A percentile compares a stretch with the other conserved stretches of the same genome.
phyloP scores from a whole-genome alignment of 2,888 invertebrate species.

The Pseudococcus longispinus region DNA sequence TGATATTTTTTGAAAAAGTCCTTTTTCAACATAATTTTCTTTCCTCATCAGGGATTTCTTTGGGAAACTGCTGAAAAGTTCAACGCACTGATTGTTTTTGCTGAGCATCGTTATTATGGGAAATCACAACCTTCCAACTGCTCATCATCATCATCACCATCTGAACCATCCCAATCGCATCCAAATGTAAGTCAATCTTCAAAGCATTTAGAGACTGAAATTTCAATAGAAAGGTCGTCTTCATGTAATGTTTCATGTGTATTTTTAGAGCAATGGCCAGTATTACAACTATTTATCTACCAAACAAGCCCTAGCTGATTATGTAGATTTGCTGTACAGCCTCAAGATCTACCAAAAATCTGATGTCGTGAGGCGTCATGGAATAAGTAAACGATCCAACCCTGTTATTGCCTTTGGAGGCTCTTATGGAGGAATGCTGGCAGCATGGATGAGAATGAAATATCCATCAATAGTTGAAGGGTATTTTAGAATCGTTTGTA shows the following conservation, averaged over 20 bases:
- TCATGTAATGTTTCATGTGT: too few species aligned
- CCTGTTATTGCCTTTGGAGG: constrained; percentile 87
- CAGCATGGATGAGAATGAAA: constrained; percentile 95
- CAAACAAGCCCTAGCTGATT: constrained; percentile 93
- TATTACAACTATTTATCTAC: constrained; percentile 86
- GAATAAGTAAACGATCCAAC: constrained; percentile 63
- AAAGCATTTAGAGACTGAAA: too few species aligned
- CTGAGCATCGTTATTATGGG: constrained; percentile 97
- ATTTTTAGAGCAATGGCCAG: too few species aligned
- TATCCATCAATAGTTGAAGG: constrained; percentile 88
- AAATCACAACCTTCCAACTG: constrained; percentile 79
- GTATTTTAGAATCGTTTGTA: constrained; percentile 63
- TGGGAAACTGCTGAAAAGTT: constrained; percentile 87
- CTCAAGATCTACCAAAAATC: constrained; percentile 59
- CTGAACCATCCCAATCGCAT: too few species aligned
- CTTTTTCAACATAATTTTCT: not conserved
- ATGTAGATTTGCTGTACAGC: constrained; percentile 76
- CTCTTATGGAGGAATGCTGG: constrained; percentile 97
- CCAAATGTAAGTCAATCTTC: too few species aligned
- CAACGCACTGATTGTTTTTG: constrained; percentile 83
- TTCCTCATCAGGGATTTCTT: constrained; percentile 75
- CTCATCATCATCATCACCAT: too few species aligned
- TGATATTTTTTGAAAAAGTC: too few species aligned
- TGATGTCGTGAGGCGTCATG: not conserved
- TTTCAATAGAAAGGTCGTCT: too few species aligned